Percentiles rank a stretch among this genome's conserved stretches.
Conservation (phyloP, 2,797 vertebrate genomes). For the Sphenopsis melanotis region DNA sequence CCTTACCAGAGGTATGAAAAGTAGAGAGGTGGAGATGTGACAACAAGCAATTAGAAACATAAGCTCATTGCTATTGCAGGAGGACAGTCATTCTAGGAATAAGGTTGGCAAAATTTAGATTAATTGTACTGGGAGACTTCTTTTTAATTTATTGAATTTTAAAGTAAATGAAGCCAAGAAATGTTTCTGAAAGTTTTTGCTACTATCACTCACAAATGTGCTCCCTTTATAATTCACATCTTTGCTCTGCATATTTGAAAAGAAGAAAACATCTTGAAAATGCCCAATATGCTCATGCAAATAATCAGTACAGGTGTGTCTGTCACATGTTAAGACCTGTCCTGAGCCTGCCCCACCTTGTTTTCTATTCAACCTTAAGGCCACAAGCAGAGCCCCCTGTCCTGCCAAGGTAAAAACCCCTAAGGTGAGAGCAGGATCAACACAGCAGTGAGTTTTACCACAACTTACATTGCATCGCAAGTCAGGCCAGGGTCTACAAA, state of each 20-base stretch:
- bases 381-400: not conserved
- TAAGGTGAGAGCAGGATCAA: not conserved
- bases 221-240: not conserved
- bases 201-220: not conserved
- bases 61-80: not conserved
- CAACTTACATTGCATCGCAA: not conserved
- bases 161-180: not conserved
- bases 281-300: not conserved
- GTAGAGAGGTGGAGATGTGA: not conserved
- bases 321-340: not conserved
- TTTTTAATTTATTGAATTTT: not conserved
- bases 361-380: not conserved
- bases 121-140: not conserved
- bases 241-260: not conserved
- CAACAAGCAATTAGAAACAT: not conserved
- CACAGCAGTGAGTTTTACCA: not conserved
- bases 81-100: not conserved
- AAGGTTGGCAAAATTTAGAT: not conserved
- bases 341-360: not conserved
- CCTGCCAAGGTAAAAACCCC: not conserved
- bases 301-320: not conserved
- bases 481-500: not conserved
- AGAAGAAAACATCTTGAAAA: not conserved
- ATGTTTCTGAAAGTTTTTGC: not conserved
- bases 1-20: not conserved